Evolutionary conservation across 2,888 invertebrate species (phyloP).

Genomic region (Drosophila pseudotalamancana): DNA sequence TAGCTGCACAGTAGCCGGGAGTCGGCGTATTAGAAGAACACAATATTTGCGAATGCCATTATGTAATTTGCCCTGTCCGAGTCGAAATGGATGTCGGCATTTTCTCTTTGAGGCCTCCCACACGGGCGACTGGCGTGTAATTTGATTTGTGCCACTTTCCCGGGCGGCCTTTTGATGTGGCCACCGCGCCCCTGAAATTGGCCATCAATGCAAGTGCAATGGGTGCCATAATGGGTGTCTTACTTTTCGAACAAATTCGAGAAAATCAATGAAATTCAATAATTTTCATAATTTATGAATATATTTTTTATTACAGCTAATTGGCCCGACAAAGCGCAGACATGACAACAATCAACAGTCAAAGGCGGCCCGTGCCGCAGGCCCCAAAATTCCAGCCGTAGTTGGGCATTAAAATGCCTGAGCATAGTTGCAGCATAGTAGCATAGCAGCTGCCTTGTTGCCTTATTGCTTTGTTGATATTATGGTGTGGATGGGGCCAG

Average conservation of each 20-base stretch:
- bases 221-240: conserved; percentile 33
- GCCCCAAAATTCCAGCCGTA: conserved; percentile 1
- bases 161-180: conserved; percentile 58
- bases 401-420: conserved; percentile 65
- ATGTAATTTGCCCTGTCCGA: conserved; percentile 74
- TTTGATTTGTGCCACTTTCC: conserved; percentile 74
- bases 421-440: conserved; percentile 55
- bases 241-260: conserved; percentile 5
- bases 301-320: conserved; percentile 71
- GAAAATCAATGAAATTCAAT: conserved; percentile 12
- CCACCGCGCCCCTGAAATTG: conserved; percentile 30
- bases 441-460: no score
- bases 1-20: conserved; percentile 51
- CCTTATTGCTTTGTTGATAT: conserved; percentile 18
- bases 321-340: conserved; percentile 56
- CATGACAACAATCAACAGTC: conserved; percentile 19
- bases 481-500: conserved; percentile 7
- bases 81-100: conserved; percentile 21
- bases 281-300: conserved; percentile 66
- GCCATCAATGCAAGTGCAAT: conserved; percentile 68
- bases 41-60: conserved; percentile 71
- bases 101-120: conserved; percentile 17
- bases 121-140: conserved; percentile 43
- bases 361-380: conserved; percentile 46
- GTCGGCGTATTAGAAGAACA: conserved; percentile 15